Percentiles rank a stretch among this genome's conserved stretches.
Evolutionary conservation across 2,888 invertebrate species (phyloP).

Genomic region (Shargacucullia verbasci): DNA sequence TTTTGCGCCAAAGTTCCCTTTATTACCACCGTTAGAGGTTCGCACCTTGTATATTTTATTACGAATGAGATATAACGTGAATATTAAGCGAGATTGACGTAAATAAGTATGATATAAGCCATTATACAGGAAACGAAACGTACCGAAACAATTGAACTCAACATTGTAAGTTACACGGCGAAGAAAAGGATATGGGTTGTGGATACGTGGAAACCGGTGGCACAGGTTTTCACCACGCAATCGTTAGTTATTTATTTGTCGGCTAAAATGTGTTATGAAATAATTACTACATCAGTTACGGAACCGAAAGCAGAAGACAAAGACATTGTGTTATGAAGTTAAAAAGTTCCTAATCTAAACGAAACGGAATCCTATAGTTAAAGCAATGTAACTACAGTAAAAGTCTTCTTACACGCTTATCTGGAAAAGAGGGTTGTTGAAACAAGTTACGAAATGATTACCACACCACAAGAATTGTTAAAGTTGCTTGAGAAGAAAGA

Average conservation of each 20-base stretch:
- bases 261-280: too few species aligned
- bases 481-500: too few species aligned
- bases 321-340: constrained; percentile 41
- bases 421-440: too few species aligned
- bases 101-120: constrained; percentile 4
- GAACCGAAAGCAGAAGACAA: neutral
- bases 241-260: too few species aligned
- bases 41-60: constrained; percentile 56
- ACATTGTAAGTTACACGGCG: neutral
- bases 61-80: constrained; percentile 44
- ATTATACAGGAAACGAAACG: neutral
- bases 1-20: constrained; percentile 48
- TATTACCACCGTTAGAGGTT: constrained; percentile 46
- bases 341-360: constrained; percentile 8
- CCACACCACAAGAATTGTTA: too few species aligned
- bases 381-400: too few species aligned
- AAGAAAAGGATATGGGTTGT: neutral
- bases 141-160: neutral
- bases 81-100: constrained; percentile 46
- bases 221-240: neutral
- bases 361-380: too few species aligned
- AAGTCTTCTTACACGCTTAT: too few species aligned
- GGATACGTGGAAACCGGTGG: neutral
- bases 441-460: too few species aligned
- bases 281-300: neutral